Base-by-base conservation (phyloP, 2,797 vertebrate genomes). In the Mormyrus hasselquistii region DNA sequence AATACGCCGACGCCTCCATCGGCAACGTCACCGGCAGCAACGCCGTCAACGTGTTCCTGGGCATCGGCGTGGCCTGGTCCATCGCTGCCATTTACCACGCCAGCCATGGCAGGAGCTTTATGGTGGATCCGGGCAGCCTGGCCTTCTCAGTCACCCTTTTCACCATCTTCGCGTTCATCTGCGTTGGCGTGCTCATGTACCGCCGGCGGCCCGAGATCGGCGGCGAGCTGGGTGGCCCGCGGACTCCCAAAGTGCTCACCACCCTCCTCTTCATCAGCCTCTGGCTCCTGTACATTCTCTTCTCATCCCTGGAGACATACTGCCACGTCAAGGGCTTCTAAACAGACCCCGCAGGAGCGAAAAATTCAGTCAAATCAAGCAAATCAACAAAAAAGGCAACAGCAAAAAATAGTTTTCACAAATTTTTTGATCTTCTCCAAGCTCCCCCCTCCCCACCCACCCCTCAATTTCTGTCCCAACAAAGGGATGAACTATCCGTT, bases 271-370 rank as follows among this genome's bases (percentile, higher is more conserved):
- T 99, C 92, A 4, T 98, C 94, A 98, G 99, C 92, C 97, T 99
- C 91, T 99, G 99, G 99, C 97, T 99, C 92, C 95, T 99, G 96
- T 99, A 99, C 96, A 99, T 99, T 96, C 97, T 99, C 93, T 99
- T 99, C 97, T 99, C 98, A 93, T 99, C 98, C 91, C 97, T 99
- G 96, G 99, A 99, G 96, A 98, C 98, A 94, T 99, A 99, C 96
- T 99, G 99, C 97, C 98, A 99, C 97, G 98, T 99, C 97, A 96
- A 96, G 94, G 98, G 97, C 96, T 99, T 99, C 98, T 99, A 97
- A 96, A 93, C 57, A 34, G 50, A 90, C 94, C 95, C 94, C 93
- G 90, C 93, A 91, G 90, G 92, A 88, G 83, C 84, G 12, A 19
- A 2, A 87, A 19, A 38, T 41, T 4, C 14, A 14, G n/a, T 52